Evolutionary conservation across 1,140 invertebrate species (phyloP), one percentile per base, ranked within the genome.

Genomic region (roundworm (Caenorhabditis elegans)): DNA sequence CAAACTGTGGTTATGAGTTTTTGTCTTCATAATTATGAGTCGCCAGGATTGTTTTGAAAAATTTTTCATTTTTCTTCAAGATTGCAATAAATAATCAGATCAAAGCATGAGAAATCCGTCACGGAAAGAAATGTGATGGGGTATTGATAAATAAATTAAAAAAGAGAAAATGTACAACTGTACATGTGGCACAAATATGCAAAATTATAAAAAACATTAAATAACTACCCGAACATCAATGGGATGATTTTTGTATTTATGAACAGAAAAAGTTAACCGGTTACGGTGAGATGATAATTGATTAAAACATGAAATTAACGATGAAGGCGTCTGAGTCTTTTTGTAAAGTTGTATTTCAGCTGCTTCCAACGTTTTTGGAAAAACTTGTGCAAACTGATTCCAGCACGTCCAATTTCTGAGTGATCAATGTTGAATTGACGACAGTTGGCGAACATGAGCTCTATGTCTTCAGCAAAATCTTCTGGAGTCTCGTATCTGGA

Each of bases 381-480:
- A 48, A 83, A 83, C 22, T 79, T 78, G 26, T 78, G 19, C 8
- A 83, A 39, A n/a, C 11, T 65, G 39, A 48, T 39, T 2, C 78
- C 80, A 10, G 80, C 80, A n/a, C 65, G n/a, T 15, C 75, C 75
- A 19, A 82, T 34, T 26, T 47, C 47, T 11, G 75, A 82, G 31
- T 78, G 47, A n/a, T 78, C 81, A 28, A 82, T 77, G 47, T 83
- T 83, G 77, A 83, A 83, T 70, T 53, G 82, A 31, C 77, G 76
- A 46, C 82, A 83, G 46, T 83, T 83, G 53, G 39, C 53, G 31
- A 83, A 83, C 82, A 83, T 78, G 8, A 83, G 55, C 2, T 78
- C 76, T 1, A 83, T 15, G 55, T 83, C 82, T 24, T 79, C 76
- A 15, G 36, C 49, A 36, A 83, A 79, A 24, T 83, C 82, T 47